Evolutionary conservation across 2,888 invertebrate species (phyloP).

Genomic region (Seira sanloemensis): DNA sequence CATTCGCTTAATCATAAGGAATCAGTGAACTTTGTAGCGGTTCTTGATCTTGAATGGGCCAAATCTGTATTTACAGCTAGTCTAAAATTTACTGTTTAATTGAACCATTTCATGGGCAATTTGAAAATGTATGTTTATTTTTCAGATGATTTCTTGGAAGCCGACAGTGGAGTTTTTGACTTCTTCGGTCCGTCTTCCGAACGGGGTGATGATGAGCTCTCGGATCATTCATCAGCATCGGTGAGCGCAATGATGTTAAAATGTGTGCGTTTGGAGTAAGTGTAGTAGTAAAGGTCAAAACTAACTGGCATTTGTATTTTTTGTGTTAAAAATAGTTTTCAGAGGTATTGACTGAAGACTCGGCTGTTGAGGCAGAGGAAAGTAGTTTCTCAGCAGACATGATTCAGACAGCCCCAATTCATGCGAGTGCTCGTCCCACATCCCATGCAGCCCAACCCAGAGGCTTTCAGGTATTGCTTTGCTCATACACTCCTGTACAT

Average conservation of each 20-base stretch:
- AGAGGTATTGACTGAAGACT: slow-evolving; percentile 43
- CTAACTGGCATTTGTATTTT: slow-evolving; percentile 24
- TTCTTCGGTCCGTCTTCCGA: slow-evolving; percentile 62
- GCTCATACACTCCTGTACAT: slow-evolving; percentile 37
- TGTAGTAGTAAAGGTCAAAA: no score
- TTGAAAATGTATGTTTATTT: slow-evolving; percentile 22
- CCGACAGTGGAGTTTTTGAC: slow-evolving; percentile 73
- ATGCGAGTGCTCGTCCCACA: slow-evolving; percentile 77
- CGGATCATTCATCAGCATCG: slow-evolving; percentile 53
- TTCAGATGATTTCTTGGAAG: slow-evolving; percentile 72
- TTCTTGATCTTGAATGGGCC: no score
- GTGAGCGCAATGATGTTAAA: slow-evolving; percentile 48
- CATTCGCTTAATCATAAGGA: background rate
- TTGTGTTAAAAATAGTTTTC: slow-evolving; percentile 28
- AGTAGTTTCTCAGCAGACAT: slow-evolving; percentile 77
- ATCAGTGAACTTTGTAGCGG: background rate
- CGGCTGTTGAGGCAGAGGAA: slow-evolving; percentile 55
- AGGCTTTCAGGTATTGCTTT: slow-evolving; percentile 80
- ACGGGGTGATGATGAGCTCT: slow-evolving; percentile 38
- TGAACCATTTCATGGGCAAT: no score
- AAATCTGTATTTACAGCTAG: no score
- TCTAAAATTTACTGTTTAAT: no score
- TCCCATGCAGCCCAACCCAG: slow-evolving; percentile 78
- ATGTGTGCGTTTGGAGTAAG: no score
- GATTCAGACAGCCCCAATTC: slow-evolving; percentile 82